phyloP scores from a whole-genome alignment of 2,797 vertebrate species.

The Phoeniculus purpureus region DNA sequence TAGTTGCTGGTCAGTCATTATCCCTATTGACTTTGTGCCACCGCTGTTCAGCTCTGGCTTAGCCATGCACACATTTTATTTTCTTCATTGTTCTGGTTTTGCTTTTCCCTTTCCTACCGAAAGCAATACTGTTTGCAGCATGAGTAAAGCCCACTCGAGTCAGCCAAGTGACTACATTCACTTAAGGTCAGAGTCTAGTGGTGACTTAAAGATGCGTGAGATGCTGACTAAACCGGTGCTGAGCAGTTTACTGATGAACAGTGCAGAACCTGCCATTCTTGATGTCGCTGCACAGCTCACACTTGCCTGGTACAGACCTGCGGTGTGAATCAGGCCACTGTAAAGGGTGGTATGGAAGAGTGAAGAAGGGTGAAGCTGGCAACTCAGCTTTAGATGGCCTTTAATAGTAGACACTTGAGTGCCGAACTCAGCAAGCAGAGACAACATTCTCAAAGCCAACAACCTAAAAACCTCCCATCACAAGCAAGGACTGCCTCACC shows the following conservation, averaged over 20 bases:
- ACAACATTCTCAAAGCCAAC: neutral
- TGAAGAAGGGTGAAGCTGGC: neutral
- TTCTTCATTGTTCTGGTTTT: too few relatives aligned
- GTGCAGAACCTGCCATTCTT: neutral
- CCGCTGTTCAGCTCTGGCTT: neutral
- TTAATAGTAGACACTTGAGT: neutral
- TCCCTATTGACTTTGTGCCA: neutral
- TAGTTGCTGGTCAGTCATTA: neutral
- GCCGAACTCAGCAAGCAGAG: neutral
- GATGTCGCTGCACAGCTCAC: neutral
- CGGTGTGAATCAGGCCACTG: neutral
- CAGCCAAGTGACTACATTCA: neutral
- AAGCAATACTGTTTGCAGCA: neutral
- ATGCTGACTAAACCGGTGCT: neutral
- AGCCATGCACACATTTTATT: neutral
- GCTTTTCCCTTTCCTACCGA: neutral
- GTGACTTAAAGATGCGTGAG: accelerated
- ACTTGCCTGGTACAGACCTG: neutral
- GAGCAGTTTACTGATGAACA: neutral
- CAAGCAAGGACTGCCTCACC: neutral
- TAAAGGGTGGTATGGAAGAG: neutral
- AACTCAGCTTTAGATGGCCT: neutral
- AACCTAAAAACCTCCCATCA: neutral
- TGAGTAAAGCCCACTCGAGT: neutral
- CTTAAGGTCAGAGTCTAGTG: neutral